phyloP scores from a whole-genome alignment of 2,888 invertebrate genomes.

The Megamerina dolium region DNA sequence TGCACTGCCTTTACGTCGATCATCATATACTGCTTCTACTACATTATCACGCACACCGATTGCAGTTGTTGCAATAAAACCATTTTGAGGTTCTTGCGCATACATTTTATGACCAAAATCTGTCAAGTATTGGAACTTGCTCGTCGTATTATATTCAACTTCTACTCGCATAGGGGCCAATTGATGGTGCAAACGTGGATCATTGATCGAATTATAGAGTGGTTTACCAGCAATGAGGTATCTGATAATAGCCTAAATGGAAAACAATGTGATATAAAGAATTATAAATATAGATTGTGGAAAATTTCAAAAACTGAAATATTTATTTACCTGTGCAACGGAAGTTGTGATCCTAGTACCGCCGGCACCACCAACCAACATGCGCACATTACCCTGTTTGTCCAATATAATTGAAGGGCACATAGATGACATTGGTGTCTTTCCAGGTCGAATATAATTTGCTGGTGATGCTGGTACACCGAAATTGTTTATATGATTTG shows the following conservation, averaged over 20 bases:
- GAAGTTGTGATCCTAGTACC: slow-evolving; percentile 86
- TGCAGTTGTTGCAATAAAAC: slow-evolving; percentile 53
- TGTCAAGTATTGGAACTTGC: slow-evolving; percentile 38
- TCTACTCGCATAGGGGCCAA: slow-evolving; percentile 68
- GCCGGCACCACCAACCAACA: slow-evolving; percentile 81
- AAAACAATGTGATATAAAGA: too few species aligned
- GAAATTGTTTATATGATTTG: slow-evolving; percentile 66
- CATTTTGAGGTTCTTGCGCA: slow-evolving; percentile 56
- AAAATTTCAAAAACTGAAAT: too few species aligned
- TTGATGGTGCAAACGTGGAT: slow-evolving; percentile 80
- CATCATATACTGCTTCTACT: slow-evolving; percentile 32
- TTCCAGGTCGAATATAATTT: slow-evolving; percentile 76
- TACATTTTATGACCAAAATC: slow-evolving; percentile 44
- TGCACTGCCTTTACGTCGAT: slow-evolving; percentile 44
- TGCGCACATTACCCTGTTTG: slow-evolving; percentile 55
- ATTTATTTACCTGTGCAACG: slow-evolving; percentile 58
- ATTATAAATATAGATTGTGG: too few species aligned
- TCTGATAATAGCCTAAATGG: slow-evolving; percentile 60
- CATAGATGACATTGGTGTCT: slow-evolving; percentile 88
- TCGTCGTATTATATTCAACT: slow-evolving; percentile 59
- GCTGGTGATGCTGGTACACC: slow-evolving; percentile 74
- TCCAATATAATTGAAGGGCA: slow-evolving; percentile 73
- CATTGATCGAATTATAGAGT: slow-evolving; percentile 62
- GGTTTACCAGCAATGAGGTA: slow-evolving; percentile 60
- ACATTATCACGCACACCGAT: slow-evolving; percentile 50